Percentiles rank a stretch among this genome's conserved stretches.
Evolutionary conservation across 2,113 vertebrate genomes (phyloP).

Genomic region (Melanerpes formicivorus): DNA sequence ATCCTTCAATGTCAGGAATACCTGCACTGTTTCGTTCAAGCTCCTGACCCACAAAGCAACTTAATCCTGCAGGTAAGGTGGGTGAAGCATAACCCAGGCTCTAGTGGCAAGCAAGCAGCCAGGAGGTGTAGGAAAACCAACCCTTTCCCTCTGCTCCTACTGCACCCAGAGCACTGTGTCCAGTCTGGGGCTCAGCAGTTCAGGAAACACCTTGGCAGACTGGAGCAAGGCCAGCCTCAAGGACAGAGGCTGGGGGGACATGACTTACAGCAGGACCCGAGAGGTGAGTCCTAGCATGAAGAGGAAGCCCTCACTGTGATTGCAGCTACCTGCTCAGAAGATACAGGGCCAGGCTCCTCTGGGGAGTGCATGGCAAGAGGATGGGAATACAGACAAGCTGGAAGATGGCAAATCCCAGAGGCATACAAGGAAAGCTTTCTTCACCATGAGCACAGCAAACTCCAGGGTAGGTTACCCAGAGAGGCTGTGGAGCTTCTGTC

Average conservation of each 20-base stretch:
- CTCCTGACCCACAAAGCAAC: neutral
- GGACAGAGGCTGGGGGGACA: neutral
- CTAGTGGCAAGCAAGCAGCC: neutral
- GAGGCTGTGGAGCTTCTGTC: neutral
- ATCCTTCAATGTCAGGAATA: constrained; percentile 56
- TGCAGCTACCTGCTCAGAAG: neutral
- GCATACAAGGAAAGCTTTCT: neutral
- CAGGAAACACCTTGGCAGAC: neutral
- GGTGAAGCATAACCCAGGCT: neutral
- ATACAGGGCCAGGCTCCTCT: neutral
- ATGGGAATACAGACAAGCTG: neutral
- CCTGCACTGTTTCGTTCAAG: constrained; percentile 2
- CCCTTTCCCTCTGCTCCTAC: neutral
- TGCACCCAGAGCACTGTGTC: neutral
- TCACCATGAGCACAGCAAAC: neutral
- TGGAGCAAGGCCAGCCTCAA: neutral
- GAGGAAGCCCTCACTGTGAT: neutral
- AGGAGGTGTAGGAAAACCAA: neutral
- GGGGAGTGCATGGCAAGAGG: rapidly evolving
- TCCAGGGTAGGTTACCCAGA: neutral
- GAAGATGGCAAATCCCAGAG: neutral
- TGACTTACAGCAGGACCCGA: neutral
- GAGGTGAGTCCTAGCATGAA: rapidly evolving
- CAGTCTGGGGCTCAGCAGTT: neutral
- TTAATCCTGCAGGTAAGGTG: neutral